Percentiles rank a stretch among this genome's conserved stretches.
phyloP scores from a whole-genome alignment of 2,888 invertebrate genomes.

The Diarsia mendica region DNA sequence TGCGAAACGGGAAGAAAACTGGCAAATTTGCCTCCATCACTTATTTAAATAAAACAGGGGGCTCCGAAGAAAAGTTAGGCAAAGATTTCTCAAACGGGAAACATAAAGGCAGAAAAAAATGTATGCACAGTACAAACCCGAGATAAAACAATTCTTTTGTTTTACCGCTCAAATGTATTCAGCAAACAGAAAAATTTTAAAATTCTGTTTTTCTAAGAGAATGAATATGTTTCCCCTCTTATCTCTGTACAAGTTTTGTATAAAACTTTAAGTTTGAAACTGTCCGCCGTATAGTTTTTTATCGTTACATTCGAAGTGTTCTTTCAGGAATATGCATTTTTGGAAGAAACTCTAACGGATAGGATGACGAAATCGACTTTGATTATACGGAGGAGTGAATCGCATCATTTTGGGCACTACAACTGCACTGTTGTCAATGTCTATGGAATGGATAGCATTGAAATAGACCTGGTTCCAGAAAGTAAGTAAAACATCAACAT shows the following conservation, averaged over 20 bases:
- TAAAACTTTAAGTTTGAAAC: constrained; percentile 43
- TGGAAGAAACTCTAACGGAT: constrained; percentile 94
- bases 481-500: constrained; percentile 92
- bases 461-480: constrained; percentile 95
- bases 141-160: constrained; percentile 62
- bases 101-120: constrained; percentile 48
- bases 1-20: constrained; percentile 39
- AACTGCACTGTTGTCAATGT: constrained; percentile 98
- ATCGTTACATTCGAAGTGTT: constrained; percentile 48
- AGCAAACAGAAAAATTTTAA: constrained; percentile 61
- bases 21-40: constrained; percentile 56
- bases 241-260: constrained; percentile 53
- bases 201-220: constrained; percentile 45
- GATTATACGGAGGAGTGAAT: constrained; percentile 95
- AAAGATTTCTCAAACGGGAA: constrained; percentile 51
- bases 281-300: constrained; percentile 46
- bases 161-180: constrained; percentile 54
- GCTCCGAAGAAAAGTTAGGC: constrained; percentile 47
- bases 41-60: constrained; percentile 56
- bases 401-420: constrained; percentile 96
- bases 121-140: constrained; percentile 38
- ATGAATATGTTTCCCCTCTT: constrained; percentile 54
- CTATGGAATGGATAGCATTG: constrained; percentile 95
- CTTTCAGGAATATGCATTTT: constrained; percentile 92
- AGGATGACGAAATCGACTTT: constrained; percentile 95